Percentiles rank a stretch among this genome's conserved stretches.
phyloP scores from a whole-genome alignment of 2,797 vertebrate genomes.

The Cuculus canorus region DNA sequence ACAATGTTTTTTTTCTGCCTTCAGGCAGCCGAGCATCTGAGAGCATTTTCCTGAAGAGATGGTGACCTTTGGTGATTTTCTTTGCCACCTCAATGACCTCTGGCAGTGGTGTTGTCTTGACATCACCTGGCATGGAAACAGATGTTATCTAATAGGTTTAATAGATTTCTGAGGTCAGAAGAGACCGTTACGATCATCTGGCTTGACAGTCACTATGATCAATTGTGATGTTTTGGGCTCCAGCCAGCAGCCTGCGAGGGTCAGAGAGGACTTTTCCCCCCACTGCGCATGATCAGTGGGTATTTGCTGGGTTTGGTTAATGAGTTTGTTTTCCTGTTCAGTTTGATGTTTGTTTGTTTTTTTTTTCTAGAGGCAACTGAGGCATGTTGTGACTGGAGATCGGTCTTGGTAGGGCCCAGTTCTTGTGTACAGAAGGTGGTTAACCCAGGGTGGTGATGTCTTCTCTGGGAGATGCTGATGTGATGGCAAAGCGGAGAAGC shows the following conservation, averaged over 20 bases:
- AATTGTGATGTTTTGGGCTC: background rate
- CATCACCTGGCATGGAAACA: background rate
- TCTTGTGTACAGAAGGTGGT: rapidly evolving
- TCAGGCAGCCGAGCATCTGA: background rate
- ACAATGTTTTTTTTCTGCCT: background rate
- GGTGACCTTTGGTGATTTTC: background rate
- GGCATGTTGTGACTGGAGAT: background rate
- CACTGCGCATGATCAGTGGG: background rate
- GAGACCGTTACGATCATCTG: background rate
- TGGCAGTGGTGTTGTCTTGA: background rate
- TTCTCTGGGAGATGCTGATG: background rate
- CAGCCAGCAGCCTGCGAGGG: background rate
- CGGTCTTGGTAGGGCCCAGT: rapidly evolving
- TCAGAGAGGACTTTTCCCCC: background rate
- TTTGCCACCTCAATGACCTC: background rate
- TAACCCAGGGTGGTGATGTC: rapidly evolving
- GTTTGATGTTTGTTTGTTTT: too few relatives aligned
- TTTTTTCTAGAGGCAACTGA: background rate
- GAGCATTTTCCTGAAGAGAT: background rate
- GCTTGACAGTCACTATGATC: background rate
- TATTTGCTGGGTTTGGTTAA: background rate
- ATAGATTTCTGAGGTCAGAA: background rate
- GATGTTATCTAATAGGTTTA: background rate
- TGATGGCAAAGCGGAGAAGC: background rate
- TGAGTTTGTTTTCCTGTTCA: background rate